These are phyloP conservation scores for Cariama cristata DNA, from an alignment of 2,113 vertebrate species.

Conservation along the genomic window DNA sequence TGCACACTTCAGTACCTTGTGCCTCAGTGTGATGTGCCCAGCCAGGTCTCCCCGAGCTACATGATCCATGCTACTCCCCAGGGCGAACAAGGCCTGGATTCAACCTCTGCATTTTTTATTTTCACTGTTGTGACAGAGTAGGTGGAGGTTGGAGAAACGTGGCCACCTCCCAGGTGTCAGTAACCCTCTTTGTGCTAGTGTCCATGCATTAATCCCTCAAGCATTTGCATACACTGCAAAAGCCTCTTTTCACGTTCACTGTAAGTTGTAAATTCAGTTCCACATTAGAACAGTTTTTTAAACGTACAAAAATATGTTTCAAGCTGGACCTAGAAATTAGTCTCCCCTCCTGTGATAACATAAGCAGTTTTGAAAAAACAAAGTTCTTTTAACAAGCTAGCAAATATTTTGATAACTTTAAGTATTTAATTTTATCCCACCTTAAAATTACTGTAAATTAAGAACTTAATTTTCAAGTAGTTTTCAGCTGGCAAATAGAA, in stretches of 20 bases:
- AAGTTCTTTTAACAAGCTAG: background rate
- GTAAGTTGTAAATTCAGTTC: background rate
- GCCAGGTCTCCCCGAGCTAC: background rate
- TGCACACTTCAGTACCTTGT: rapidly evolving
- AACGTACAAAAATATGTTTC: background rate
- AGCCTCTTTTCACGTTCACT: background rate
- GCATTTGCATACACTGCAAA: background rate
- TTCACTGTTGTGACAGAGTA: background rate
- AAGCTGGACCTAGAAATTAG: background rate
- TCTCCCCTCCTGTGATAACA: background rate
- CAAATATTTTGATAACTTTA: background rate
- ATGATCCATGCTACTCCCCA: background rate
- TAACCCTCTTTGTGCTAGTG: background rate
- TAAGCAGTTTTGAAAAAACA: background rate
- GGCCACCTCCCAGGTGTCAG: background rate
- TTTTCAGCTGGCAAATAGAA: background rate
- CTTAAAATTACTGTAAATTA: background rate
- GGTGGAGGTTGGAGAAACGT: background rate
- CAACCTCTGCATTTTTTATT: background rate
- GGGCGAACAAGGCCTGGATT: background rate
- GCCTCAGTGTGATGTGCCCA: too few relatives aligned
- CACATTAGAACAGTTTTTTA: background rate
- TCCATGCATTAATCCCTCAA: background rate
- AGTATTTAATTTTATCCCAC: background rate
- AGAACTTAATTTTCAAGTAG: background rate